Evolutionary conservation across 2,797 vertebrate species (phyloP).

Genomic region (Melanotaenia parkinsoni): DNA sequence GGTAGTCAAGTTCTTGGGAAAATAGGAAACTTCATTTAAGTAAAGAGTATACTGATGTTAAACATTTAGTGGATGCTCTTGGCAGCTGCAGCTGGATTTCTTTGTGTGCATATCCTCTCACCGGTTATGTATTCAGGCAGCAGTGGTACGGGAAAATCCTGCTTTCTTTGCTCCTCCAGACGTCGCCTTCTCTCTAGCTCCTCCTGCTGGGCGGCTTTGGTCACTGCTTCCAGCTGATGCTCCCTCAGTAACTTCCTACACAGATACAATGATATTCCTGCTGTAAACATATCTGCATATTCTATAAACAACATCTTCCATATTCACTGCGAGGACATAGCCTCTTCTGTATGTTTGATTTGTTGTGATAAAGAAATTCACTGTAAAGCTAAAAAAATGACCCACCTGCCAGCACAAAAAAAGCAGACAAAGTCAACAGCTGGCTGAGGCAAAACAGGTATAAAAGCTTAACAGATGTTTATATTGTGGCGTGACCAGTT

Average conservation of each 20-base stretch:
- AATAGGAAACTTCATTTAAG: background rate
- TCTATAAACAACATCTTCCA: background rate
- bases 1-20: background rate
- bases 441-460: background rate
- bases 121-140: conserved; percentile 87
- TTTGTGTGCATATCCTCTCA: conserved; percentile 59
- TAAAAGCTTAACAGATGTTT: background rate
- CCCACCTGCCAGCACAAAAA: background rate
- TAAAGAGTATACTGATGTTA: background rate
- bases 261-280: conserved; percentile 5
- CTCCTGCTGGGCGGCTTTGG: conserved; percentile 94
- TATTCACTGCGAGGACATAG: background rate
- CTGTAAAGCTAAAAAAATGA: background rate
- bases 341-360: background rate
- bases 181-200: conserved; percentile 92
- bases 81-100: background rate
- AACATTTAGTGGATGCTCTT: background rate
- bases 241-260: conserved; percentile 92
- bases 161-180: conserved; percentile 89
- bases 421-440: background rate
- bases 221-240: conserved; percentile 92
- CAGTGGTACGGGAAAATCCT: conserved; percentile 84
- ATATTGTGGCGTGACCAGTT: background rate
- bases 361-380: background rate
- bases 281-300: background rate